Evolutionary conservation across 2,888 invertebrate species (phyloP).

Genomic region (Synergus itoensis): DNA sequence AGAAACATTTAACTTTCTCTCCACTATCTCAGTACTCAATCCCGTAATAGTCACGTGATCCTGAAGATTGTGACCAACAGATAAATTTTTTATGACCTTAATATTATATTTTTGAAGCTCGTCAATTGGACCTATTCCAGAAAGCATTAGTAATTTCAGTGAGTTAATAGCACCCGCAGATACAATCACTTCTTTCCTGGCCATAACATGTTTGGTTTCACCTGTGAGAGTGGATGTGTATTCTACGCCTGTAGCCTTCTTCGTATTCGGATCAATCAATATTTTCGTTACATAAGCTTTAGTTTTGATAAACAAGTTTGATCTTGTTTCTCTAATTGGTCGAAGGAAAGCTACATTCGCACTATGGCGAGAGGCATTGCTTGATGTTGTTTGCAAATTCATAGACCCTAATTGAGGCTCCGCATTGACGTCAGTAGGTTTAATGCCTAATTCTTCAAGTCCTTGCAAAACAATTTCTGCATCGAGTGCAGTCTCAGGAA

Average conservation of each 20-base stretch:
- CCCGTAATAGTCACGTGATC: conserved; percentile 78
- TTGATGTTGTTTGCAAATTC: conserved; percentile 81
- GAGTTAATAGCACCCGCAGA: conserved; percentile 79
- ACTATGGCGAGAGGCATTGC: conserved; percentile 81
- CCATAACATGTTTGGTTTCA: conserved; percentile 67
- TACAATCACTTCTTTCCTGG: conserved; percentile 78
- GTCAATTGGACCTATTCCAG: conserved; percentile 78
- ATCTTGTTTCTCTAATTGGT: conserved; percentile 80
- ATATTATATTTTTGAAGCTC: conserved; percentile 74
- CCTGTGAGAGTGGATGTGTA: conserved; percentile 69
- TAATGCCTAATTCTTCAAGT: conserved; percentile 82
- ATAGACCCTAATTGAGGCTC: conserved; percentile 82
- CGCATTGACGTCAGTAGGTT: conserved; percentile 81
- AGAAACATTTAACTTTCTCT: not conserved
- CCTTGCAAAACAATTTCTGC: conserved; percentile 80
- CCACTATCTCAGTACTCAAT: conserved; percentile 64
- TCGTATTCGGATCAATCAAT: not conserved
- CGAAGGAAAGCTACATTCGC: conserved; percentile 83
- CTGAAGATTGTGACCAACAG: conserved; percentile 79
- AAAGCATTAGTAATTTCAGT: conserved; percentile 79
- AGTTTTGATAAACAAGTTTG: conserved; percentile 74
- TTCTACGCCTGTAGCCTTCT: conserved; percentile 71
- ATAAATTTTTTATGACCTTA: conserved; percentile 72
- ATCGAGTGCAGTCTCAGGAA: conserved; percentile 81
- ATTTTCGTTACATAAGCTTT: conserved; percentile 61